A percentile compares a stretch with the other conserved stretches of the same genome.
Conservation (phyloP, 2,797 vertebrate species). For the Acestrorhynchus altus region DNA sequence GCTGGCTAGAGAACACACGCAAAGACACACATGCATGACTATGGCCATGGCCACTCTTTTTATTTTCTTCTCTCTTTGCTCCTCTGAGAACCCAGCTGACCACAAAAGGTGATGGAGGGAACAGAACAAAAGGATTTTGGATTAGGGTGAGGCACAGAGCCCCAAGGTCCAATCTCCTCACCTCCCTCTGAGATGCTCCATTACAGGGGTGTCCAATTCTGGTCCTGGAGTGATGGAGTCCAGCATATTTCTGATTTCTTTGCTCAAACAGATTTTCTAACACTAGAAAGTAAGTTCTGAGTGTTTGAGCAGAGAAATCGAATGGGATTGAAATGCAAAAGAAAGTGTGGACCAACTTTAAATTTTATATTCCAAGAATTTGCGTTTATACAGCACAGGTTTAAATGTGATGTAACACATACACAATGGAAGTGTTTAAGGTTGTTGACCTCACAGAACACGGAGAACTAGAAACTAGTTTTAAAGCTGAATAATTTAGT, state of each 20-base stretch:
- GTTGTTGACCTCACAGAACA: too few species aligned
- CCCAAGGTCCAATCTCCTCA: conserved; percentile 30
- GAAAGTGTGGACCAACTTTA: neutral
- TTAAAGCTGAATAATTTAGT: too few species aligned
- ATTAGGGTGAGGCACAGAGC: conserved; percentile 16
- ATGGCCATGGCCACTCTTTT: conserved; percentile 35
- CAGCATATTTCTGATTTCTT: neutral
- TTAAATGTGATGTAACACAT: neutral
- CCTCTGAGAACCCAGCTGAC: conserved; percentile 25
- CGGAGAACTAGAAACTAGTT: too few species aligned
- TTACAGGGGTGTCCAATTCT: neutral
- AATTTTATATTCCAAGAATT: neutral
- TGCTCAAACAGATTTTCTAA: neutral
- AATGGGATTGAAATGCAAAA: neutral
- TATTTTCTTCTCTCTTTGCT: conserved; percentile 21
- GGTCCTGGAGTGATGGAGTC: neutral
- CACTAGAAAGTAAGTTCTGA: neutral
- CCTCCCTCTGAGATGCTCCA: conserved; percentile 20
- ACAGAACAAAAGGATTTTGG: conserved; percentile 42
- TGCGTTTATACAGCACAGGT: neutral
- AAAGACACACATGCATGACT: conserved; percentile 23
- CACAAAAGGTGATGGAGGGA: conserved; percentile 39
- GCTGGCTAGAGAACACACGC: conserved; percentile 37
- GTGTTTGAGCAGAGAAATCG: neutral
- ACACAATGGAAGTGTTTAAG: too few species aligned